Evolutionary conservation across 2,888 invertebrate genomes (phyloP).

Genomic region (Leptothorax acervorum): DNA sequence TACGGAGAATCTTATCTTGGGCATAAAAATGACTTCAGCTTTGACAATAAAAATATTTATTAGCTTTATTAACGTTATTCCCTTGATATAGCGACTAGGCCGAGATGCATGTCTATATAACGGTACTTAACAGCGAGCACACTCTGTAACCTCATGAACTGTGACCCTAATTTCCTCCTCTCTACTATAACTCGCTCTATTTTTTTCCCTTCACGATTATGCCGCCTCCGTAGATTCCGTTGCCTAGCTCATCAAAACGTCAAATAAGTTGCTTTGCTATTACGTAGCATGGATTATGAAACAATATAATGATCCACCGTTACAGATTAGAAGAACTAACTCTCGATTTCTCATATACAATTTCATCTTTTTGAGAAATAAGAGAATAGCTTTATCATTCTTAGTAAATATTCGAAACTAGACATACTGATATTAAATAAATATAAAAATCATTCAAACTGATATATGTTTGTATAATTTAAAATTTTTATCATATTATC

Average conservation of each 20-base stretch:
- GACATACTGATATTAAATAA: neutral
- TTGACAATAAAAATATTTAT: constrained; percentile 5
- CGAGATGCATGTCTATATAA: constrained; percentile 61
- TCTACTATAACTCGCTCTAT: constrained; percentile 54
- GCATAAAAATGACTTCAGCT: neutral
- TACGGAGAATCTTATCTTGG: neutral
- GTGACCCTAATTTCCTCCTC: constrained; percentile 68
- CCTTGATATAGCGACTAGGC: constrained; percentile 26
- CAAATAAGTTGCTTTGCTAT: neutral
- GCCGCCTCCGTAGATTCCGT: constrained; percentile 28
- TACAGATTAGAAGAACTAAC: neutral
- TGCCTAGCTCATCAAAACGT: constrained; percentile 42
- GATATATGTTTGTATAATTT: neutral
- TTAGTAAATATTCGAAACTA: neutral
- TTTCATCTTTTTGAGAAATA: neutral
- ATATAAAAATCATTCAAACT: neutral
- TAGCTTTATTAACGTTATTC: constrained; percentile 44
- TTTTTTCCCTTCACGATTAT: constrained; percentile 45
- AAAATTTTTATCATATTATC: neutral
- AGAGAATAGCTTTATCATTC: neutral
- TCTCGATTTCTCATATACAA: neutral
- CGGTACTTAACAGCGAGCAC: constrained; percentile 63
- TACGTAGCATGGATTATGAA: neutral
- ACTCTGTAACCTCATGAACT: constrained; percentile 73
- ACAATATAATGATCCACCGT: neutral